Base-by-base conservation (phyloP, 2,113 vertebrate species). In the Andinoacara biseriatus region DNA sequence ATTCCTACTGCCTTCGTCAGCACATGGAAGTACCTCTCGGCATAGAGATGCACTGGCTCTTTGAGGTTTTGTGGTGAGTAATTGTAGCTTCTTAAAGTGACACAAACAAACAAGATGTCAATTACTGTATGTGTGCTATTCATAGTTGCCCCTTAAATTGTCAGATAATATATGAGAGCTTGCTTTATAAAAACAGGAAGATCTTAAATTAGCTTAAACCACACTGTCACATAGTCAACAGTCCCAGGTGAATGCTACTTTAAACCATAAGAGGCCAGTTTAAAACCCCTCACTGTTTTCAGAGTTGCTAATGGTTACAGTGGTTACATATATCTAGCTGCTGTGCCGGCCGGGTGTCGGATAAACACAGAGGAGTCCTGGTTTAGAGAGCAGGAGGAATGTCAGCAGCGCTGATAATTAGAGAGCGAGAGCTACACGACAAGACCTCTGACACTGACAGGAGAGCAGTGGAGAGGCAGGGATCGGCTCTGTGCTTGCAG, bases 1-100 rank as follows among this genome's bases (percentile, higher is more conserved):
- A 97, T 97, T 80, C 96, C 96, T 40, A 96, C 96, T 0, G 96
- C 96, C 22, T 97, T 97, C 58, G 96, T 97, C 90, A 97, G 96
- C 93, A 97, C 96, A 26, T 97, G 96, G 96, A 97, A 96, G 90
- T 96, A 97, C 77, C 96, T 97, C 84, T 89, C 96, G 3, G 94
- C 96, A 1, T 97, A 95, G 92, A 83, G 80, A 74, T 14, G 17
- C 43, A 4, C 35, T 35, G 26, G 62, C 58, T 57, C 54, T 38
- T 46, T 20, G 11, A 61, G 24, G 63, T 22, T 75, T 58, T 49
- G 15, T 40, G 94, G 95, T 96, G 85, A 96, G 96, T 95, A 76
- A 79, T 61, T 91, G 58, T 38, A 86, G 46, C 54, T 69, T 65
- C 76, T 81, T 62, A 40, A 83, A 83, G 58, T 86, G 57, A 76